Conservation (phyloP, 2,113 vertebrate genomes). For the Oophaga pumilio region DNA sequence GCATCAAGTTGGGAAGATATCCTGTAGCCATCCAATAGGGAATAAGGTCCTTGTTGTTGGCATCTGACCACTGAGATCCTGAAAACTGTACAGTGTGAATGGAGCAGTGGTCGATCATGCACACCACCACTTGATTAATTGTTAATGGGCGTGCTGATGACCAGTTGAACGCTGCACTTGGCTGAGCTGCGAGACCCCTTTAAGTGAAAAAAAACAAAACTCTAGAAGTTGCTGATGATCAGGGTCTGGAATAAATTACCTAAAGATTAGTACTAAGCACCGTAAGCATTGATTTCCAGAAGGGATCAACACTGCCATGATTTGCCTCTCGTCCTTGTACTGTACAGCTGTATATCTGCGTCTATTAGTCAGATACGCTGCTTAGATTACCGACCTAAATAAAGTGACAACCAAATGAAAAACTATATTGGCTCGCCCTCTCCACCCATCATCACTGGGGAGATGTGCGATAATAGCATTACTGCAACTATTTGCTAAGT, state of each 20-base stretch:
- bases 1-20: too few relatives aligned
- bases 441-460: conserved; percentile 1
- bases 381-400: conserved; percentile 16
- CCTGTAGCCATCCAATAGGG: too few relatives aligned
- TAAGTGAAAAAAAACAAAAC: too few relatives aligned
- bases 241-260: neutral
- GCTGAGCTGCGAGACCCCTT: too few relatives aligned
- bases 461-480: conserved; percentile 8
- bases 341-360: neutral
- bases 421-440: conserved; percentile 10
- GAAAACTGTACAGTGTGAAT: too few relatives aligned
- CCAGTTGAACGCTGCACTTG: too few relatives aligned
- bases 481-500: conserved; percentile 36
- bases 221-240: neutral
- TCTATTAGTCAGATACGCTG: neutral
- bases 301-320: too few relatives aligned
- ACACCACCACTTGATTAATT: too few relatives aligned
- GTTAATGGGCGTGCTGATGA: too few relatives aligned
- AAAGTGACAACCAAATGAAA: conserved; percentile 17
- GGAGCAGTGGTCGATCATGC: too few relatives aligned
- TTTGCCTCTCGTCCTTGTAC: neutral
- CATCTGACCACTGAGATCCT: too few relatives aligned
- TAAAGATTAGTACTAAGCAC: neutral
- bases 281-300: neutral
- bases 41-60: too few relatives aligned